Evolutionary conservation across 2,888 invertebrate species (phyloP).

Genomic region (Tenthredo scrophulariae): DNA sequence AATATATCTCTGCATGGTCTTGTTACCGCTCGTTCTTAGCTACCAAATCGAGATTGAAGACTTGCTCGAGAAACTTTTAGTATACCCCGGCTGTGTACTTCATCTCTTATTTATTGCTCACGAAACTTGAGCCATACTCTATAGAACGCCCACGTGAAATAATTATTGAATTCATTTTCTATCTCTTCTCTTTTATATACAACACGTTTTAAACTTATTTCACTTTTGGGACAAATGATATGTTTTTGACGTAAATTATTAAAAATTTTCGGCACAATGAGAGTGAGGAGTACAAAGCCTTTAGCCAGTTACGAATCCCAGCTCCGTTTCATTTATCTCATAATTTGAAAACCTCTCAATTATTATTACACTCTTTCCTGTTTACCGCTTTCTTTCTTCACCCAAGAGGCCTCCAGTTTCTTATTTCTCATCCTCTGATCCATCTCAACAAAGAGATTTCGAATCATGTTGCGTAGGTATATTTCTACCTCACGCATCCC

Average conservation of each 20-base stretch:
- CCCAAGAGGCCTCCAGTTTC: background rate
- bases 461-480: conserved; percentile 31
- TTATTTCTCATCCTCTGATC: conserved; percentile 8
- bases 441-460: conserved; percentile 31
- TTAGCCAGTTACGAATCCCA: background rate
- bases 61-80: conserved; percentile 30
- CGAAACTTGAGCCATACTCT: background rate
- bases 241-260: background rate
- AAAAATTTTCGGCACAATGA: background rate
- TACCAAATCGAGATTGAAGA: conserved; percentile 47
- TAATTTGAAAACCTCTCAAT: background rate
- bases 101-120: background rate
- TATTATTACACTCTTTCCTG: background rate
- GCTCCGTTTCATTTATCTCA: background rate
- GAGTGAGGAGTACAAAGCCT: background rate
- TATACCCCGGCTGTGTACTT: background rate
- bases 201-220: background rate
- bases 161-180: background rate
- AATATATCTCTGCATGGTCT: conserved; percentile 27
- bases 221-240: background rate
- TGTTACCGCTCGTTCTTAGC: conserved; percentile 8
- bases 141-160: background rate
- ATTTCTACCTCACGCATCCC: conserved; percentile 23
- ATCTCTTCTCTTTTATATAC: no score
- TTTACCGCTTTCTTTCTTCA: background rate